Conservation (phyloP, 2,888 invertebrate genomes). For the Opisthograptis luteolata region DNA sequence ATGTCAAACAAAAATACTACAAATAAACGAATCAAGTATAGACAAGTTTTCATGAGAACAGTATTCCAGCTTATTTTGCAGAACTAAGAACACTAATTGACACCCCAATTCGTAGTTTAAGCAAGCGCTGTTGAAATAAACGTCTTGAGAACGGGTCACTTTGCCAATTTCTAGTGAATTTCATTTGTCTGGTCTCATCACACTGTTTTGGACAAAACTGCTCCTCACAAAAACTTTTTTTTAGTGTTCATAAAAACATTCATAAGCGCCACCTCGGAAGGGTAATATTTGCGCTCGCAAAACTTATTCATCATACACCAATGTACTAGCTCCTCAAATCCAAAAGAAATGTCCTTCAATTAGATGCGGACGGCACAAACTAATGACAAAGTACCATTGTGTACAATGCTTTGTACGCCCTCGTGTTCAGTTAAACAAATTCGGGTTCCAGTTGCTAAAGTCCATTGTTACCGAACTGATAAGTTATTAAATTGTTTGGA, state of each 20-base stretch:
- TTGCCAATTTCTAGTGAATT: slow-evolving; percentile 43
- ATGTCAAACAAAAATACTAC: no score
- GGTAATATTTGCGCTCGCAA: no score
- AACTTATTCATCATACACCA: not conserved
- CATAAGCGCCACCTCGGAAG: no score
- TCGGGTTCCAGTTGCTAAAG: slow-evolving; percentile 46
- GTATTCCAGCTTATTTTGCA: slow-evolving; percentile 10
- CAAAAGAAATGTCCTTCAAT: slow-evolving; percentile 54
- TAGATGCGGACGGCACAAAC: slow-evolving; percentile 55
- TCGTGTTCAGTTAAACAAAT: slow-evolving; percentile 49
- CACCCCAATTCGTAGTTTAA: slow-evolving; percentile 5
- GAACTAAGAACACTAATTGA: slow-evolving; percentile 4
- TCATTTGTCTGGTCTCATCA: slow-evolving; percentile 26
- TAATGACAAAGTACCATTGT: slow-evolving; percentile 51
- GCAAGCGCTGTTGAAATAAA: slow-evolving; percentile 25
- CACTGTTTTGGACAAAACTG: no score
- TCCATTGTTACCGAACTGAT: slow-evolving; percentile 38
- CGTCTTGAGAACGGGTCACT: slow-evolving; percentile 25
- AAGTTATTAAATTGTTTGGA: slow-evolving; percentile 39
- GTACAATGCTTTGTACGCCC: slow-evolving; percentile 40
- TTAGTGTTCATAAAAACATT: no score
- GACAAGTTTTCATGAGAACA: no score
- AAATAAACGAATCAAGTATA: no score
- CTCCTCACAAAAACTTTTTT: no score
- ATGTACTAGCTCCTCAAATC: slow-evolving; percentile 41